Percentiles rank a stretch among this genome's conserved stretches.
These are phyloP conservation scores for Pollenia amentaria DNA, from an alignment of 2,888 invertebrate species.

Conservation along the genomic window DNA sequence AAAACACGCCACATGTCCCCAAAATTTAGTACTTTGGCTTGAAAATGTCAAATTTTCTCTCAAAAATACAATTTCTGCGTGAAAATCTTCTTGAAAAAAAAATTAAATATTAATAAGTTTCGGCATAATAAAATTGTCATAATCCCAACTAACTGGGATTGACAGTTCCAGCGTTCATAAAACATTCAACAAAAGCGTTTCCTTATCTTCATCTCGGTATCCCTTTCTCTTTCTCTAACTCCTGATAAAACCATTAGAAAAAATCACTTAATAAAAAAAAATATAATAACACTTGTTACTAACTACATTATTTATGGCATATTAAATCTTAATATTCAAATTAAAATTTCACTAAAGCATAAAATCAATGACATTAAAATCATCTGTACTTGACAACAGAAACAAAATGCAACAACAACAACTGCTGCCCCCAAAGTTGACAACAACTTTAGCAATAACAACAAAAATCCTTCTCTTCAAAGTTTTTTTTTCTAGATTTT, in stretches of 20 bases:
- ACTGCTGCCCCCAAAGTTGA: slow-evolving; percentile 12
- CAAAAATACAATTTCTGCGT: too few relatives aligned
- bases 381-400: slow-evolving; percentile 22
- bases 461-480: neutral
- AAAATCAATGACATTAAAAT: slow-evolving; percentile 69
- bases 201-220: too few relatives aligned
- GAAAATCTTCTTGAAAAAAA: too few relatives aligned
- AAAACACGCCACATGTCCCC: too few relatives aligned
- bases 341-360: slow-evolving; percentile 60
- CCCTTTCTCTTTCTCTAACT: too few relatives aligned
- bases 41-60: too few relatives aligned
- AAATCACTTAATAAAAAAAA: neutral
- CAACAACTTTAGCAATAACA: slow-evolving; percentile 5
- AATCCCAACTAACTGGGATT: too few relatives aligned
- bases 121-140: too few relatives aligned
- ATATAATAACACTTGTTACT: slow-evolving; percentile 20
- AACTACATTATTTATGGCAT: slow-evolving; percentile 58
- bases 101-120: too few relatives aligned
- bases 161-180: too few relatives aligned
- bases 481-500: slow-evolving; percentile 22
- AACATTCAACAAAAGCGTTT: too few relatives aligned
- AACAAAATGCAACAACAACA: slow-evolving; percentile 12
- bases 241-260: neutral
- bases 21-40: too few relatives aligned
- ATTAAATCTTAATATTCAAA: slow-evolving; percentile 65